Conservation (phyloP, 2,888 invertebrate genomes). For the Deilephila elpenor region DNA sequence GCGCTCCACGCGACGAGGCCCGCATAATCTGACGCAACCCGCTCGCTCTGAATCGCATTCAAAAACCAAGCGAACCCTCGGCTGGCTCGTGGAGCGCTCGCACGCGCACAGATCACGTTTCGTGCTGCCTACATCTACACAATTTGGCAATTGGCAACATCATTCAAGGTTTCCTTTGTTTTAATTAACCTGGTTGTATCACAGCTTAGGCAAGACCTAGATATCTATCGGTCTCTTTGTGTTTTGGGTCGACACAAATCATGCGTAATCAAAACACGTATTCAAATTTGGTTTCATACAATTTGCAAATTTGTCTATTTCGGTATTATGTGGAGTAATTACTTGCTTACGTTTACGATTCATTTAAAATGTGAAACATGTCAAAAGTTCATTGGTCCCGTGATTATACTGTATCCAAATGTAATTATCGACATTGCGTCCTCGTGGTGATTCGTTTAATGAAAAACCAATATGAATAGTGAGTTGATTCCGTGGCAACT, state of each 20-base stretch:
- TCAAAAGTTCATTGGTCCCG: constrained; percentile 7
- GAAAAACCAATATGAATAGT: background rate
- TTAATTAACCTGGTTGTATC: constrained; percentile 52
- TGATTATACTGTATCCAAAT: background rate
- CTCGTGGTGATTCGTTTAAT: background rate
- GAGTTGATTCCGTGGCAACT: constrained; percentile 29
- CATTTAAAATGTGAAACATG: background rate
- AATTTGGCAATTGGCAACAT: constrained; percentile 65
- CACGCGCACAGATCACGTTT: constrained; percentile 54
- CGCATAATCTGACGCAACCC: constrained; percentile 55
- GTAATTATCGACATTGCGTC: background rate
- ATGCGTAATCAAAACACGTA: constrained; percentile 24
- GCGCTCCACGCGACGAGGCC: constrained; percentile 37
- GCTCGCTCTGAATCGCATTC: constrained; percentile 47
- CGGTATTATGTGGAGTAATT: constrained; percentile 7
- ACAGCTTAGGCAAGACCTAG: constrained; percentile 44
- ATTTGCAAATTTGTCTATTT: constrained; percentile 27
- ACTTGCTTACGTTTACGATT: background rate
- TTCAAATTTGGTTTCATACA: constrained; percentile 31
- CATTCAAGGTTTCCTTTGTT: constrained; percentile 63
- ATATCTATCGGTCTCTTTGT: constrained; percentile 38
- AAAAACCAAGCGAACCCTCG: constrained; percentile 49
- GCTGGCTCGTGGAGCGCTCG: constrained; percentile 44
- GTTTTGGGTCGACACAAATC: constrained; percentile 29
- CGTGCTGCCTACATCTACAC: constrained; percentile 56